Percentiles rank a stretch among this genome's conserved stretches.
phyloP scores from a whole-genome alignment of 2,888 invertebrate species.

The Eilema depressum region DNA sequence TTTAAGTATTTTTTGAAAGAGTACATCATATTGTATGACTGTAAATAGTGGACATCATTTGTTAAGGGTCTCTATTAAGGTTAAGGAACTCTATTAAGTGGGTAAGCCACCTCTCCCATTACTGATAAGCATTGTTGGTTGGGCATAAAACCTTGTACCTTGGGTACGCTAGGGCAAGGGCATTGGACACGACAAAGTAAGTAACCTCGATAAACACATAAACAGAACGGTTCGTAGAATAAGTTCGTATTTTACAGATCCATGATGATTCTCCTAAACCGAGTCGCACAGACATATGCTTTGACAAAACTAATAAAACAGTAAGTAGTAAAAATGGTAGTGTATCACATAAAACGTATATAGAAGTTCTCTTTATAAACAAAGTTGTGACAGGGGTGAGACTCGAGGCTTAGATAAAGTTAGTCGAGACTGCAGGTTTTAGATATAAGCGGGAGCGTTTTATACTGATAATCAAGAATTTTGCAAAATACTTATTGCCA shows the following conservation, averaged over 20 bases:
- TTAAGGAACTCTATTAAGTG: not conserved
- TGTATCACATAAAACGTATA: conserved; percentile 43
- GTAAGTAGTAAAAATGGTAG: conserved; percentile 42
- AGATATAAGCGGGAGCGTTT: conserved; percentile 20
- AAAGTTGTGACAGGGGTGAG: conserved; percentile 46
- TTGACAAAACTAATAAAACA: conserved; percentile 41
- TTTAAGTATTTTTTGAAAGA: no score
- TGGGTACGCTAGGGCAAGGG: not conserved
- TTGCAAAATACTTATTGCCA: no score
- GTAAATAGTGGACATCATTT: not conserved
- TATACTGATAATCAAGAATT: no score
- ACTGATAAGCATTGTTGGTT: not conserved
- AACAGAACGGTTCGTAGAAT: not conserved
- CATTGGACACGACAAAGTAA: not conserved
- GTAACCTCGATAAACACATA: not conserved
- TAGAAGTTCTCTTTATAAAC: conserved; percentile 46
- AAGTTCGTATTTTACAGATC: not conserved
- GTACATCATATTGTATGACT: no score
- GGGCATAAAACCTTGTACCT: no score
- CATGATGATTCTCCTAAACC: conserved; percentile 11
- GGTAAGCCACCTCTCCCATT: not conserved
- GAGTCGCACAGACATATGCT: conserved; percentile 15
- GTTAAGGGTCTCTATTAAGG: not conserved
- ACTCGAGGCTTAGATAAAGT: conserved; percentile 49
- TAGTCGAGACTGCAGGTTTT: conserved; percentile 22